Evolutionary conservation across 2,113 vertebrate genomes (phyloP).

Genomic region (Zosterops hypoxanthus): DNA sequence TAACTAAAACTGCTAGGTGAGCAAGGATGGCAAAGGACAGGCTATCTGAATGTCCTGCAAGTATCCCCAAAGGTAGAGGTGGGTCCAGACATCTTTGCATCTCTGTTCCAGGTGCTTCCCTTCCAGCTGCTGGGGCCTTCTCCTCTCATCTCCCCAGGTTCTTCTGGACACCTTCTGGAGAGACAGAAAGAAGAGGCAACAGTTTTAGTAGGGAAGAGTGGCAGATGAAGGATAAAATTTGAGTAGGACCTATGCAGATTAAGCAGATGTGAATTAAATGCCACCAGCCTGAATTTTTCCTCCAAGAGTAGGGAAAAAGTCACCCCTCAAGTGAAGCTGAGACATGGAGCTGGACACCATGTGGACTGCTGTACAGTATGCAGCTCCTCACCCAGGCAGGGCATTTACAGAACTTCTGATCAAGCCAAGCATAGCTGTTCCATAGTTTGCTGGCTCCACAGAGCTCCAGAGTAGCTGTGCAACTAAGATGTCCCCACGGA

Average conservation of each 20-base stretch:
- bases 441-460: background rate
- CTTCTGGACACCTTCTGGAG: background rate
- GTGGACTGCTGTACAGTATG: background rate
- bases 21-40: background rate
- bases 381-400: background rate
- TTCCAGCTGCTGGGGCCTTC: background rate
- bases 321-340: background rate
- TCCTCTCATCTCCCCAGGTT: background rate
- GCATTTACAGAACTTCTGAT: background rate
- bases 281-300: background rate
- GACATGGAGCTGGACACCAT: background rate
- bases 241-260: background rate
- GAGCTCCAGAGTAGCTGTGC: background rate
- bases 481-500: background rate
- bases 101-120: background rate
- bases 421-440: accelerated
- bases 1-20: background rate
- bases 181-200: background rate
- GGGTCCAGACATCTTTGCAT: background rate
- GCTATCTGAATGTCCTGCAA: background rate
- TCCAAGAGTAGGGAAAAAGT: background rate
- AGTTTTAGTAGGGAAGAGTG: background rate
- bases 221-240: background rate
- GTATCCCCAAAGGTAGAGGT: background rate
- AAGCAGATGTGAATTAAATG: background rate